These are phyloP conservation scores for Apaloderma vittatum DNA, from an alignment of 2,113 vertebrate species.

Conservation along the genomic window DNA sequence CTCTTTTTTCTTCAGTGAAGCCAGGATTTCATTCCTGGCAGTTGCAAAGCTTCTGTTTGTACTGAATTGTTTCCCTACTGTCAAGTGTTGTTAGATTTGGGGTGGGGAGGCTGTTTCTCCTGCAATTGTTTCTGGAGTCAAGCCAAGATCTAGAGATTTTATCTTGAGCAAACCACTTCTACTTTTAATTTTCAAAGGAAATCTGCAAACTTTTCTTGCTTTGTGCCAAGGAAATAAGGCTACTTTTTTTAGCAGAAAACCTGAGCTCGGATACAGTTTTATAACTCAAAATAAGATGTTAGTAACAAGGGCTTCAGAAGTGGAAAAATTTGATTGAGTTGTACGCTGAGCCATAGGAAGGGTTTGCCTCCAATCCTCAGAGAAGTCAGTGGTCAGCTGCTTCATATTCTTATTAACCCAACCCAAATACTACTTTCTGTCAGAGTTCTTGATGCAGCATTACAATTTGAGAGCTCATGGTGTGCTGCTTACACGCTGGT, in stretches of 20 bases:
- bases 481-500: accelerated
- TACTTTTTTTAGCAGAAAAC: neutral
- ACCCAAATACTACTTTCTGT: neutral
- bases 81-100: neutral
- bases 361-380: neutral
- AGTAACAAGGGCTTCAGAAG: neutral
- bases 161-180: neutral
- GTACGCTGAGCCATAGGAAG: neutral
- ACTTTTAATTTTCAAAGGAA: neutral
- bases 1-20: neutral
- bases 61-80: neutral
- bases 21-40: conserved; percentile 15
- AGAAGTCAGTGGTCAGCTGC: neutral
- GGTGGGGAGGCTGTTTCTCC: neutral
- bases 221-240: neutral
- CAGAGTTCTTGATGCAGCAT: neutral
- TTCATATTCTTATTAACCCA: neutral
- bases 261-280: neutral
- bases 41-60: neutral
- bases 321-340: neutral
- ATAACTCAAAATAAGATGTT: neutral
- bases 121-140: neutral
- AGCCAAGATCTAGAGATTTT: neutral
- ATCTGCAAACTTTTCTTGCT: neutral
- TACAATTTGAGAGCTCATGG: neutral